phyloP scores from a whole-genome alignment of 2,113 vertebrate genomes.

The Hemiprocne comata region DNA sequence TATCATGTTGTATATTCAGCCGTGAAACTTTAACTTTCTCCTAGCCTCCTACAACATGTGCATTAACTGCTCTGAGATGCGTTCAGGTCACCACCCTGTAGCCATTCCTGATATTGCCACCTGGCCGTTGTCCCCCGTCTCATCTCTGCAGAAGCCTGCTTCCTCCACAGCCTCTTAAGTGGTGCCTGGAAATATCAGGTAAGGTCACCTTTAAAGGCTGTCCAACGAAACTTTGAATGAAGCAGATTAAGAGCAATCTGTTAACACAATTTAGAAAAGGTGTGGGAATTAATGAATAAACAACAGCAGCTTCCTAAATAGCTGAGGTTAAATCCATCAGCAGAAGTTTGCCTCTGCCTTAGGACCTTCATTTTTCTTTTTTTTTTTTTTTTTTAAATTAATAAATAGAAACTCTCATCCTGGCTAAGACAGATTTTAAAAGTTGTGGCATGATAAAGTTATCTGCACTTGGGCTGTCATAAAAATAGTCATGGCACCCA shows the following conservation, averaged over 20 bases:
- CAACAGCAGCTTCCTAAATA: neutral
- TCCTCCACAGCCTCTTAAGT: neutral
- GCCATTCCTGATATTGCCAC: neutral
- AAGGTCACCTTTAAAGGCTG: neutral
- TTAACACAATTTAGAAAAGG: neutral
- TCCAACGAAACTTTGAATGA: neutral
- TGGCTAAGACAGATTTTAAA: neutral
- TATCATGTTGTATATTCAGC: neutral
- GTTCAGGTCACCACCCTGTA: neutral
- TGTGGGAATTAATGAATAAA: neutral
- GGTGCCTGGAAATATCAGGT: neutral
- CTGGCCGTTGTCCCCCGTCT: neutral
- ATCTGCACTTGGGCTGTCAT: neutral
- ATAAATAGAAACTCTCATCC: neutral
- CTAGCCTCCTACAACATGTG: fast-evolving
- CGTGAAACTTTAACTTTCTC: neutral
- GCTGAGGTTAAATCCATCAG: fast-evolving
- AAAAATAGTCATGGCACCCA: neutral
- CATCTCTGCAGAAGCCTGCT: neutral
- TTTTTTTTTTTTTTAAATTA: neutral
- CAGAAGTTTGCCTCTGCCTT: neutral
- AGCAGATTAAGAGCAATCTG: neutral
- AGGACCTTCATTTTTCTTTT: neutral
- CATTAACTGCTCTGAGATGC: fast-evolving
- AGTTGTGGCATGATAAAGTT: neutral